Evolutionary conservation across 2,888 invertebrate species (phyloP).

Genomic region (Ophion slaviceki): DNA sequence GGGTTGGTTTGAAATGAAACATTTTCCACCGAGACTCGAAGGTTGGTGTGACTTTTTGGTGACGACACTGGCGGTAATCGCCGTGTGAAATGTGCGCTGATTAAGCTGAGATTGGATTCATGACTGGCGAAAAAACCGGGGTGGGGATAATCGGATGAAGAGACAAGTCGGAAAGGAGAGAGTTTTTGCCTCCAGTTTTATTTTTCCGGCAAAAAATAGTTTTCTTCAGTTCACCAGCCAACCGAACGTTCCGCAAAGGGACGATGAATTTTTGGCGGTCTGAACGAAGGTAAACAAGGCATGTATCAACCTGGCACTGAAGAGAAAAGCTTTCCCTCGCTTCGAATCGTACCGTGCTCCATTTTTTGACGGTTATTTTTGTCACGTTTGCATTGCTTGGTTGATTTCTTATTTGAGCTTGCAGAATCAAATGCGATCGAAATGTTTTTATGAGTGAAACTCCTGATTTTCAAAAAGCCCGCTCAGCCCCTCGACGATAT

Average conservation of each 20-base stretch:
- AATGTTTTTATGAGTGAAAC: too few species aligned
- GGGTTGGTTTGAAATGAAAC: background rate
- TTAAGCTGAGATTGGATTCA: background rate
- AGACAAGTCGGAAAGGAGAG: background rate
- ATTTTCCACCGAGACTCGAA: background rate
- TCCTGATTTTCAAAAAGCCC: too few species aligned
- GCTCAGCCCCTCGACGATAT: too few species aligned
- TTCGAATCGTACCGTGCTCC: background rate
- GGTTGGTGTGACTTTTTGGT: background rate
- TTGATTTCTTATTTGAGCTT: too few species aligned
- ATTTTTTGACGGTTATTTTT: background rate
- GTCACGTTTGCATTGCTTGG: too few species aligned
- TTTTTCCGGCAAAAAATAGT: background rate
- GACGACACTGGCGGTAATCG: background rate
- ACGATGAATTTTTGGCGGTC: background rate
- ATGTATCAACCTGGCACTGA: background rate
- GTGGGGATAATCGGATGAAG: background rate
- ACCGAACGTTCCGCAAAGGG: too few species aligned
- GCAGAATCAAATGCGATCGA: too few species aligned
- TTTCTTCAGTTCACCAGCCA: too few species aligned
- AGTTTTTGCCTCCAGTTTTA: background rate
- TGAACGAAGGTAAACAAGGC: background rate
- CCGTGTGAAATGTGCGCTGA: too few species aligned
- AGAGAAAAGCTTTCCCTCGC: background rate
- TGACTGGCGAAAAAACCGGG: background rate